phyloP scores from a whole-genome alignment of 2,888 invertebrate genomes.

The Drosophila monieri region DNA sequence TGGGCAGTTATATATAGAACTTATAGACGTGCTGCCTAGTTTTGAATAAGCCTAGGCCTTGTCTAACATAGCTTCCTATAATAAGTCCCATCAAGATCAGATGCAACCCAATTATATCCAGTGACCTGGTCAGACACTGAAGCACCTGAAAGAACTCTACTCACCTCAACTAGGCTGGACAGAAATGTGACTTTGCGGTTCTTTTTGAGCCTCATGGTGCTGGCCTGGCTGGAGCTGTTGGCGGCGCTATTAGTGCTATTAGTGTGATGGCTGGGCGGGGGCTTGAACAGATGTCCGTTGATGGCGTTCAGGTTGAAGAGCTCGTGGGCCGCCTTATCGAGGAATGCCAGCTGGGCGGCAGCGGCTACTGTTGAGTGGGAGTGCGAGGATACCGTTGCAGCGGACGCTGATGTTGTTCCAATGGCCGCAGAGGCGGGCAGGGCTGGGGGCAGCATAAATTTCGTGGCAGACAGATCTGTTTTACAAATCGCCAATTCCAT shows the following conservation, averaged over 20 bases:
- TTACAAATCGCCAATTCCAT: conserved; percentile 83
- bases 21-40: conserved; percentile 40
- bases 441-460: conserved; percentile 82
- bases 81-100: too few relatives aligned
- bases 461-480: conserved; percentile 79
- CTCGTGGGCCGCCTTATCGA: conserved; percentile 74
- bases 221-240: conserved; percentile 42
- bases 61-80: too few relatives aligned
- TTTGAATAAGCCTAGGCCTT: conserved; percentile 5
- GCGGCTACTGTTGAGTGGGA: conserved; percentile 27
- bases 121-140: background rate
- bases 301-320: conserved; percentile 67
- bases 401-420: conserved; percentile 67
- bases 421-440: conserved; percentile 60
- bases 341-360: conserved; percentile 47
- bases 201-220: conserved; percentile 83
- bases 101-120: background rate
- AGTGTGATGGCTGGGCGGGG: conserved; percentile 37
- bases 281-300: conserved; percentile 73
- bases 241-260: conserved; percentile 38
- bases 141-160: conserved; percentile 31
- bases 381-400: conserved; percentile 51
- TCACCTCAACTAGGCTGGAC: conserved; percentile 83
- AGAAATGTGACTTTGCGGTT: conserved; percentile 84
- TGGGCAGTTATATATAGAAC: conserved; percentile 26